These are phyloP conservation scores for Antheraea assamensis DNA, from an alignment of 2,888 invertebrate species.

Conservation along the genomic window DNA sequence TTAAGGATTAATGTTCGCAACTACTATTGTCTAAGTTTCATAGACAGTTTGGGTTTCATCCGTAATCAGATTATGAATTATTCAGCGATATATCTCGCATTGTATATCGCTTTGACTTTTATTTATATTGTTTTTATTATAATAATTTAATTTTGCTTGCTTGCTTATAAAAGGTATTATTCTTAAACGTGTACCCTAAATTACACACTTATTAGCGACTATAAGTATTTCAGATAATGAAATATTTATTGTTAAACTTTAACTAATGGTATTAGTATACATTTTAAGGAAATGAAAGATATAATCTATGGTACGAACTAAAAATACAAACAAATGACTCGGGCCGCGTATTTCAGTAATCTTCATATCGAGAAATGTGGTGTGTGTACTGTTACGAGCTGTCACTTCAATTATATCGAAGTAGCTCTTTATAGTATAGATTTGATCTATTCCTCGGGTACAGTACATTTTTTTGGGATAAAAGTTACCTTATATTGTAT, in stretches of 20 bases:
- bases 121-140: too few species aligned
- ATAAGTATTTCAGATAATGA: too few species aligned
- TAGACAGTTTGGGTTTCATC: conserved; percentile 11
- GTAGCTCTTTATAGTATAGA: too few species aligned
- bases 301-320: neutral
- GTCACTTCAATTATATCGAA: conserved; percentile 24
- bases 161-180: too few species aligned
- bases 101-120: neutral
- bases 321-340: conserved; percentile 5
- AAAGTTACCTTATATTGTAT: too few species aligned
- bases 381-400: conserved; percentile 30
- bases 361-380: conserved; percentile 26
- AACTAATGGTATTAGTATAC: neutral
- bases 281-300: neutral
- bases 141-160: too few species aligned
- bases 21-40: conserved; percentile 41
- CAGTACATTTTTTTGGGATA: too few species aligned
- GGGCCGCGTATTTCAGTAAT: conserved; percentile 34
- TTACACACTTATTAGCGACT: too few species aligned
- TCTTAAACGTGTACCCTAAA: too few species aligned
- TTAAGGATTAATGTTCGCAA: conserved; percentile 51
- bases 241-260: too few species aligned
- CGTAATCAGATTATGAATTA: conserved; percentile 20
- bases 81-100: conserved; percentile 7
- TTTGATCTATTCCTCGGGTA: too few species aligned